Percentiles rank a stretch among this genome's conserved stretches.
Evolutionary conservation across 2,888 invertebrate genomes (phyloP).

Genomic region (Oscheius sp.): DNA sequence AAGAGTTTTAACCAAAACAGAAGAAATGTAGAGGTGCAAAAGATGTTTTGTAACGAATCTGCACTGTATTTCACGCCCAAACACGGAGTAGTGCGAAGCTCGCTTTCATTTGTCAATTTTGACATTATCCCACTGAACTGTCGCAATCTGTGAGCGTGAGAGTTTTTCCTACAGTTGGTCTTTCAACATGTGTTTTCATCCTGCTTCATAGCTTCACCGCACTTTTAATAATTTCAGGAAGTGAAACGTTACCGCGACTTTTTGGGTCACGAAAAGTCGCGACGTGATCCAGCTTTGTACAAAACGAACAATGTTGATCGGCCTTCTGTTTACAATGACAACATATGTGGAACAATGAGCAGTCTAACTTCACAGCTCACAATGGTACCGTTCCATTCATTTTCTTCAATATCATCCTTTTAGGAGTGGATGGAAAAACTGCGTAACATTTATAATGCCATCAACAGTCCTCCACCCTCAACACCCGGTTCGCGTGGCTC

Average conservation of each 20-base stretch:
- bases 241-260: constrained; percentile 62
- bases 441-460: constrained; percentile 43
- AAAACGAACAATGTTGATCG: constrained; percentile 59
- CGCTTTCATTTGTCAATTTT: no score
- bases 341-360: constrained; percentile 59
- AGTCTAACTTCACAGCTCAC: constrained; percentile 58
- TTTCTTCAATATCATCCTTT: constrained; percentile 5
- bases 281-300: constrained; percentile 61
- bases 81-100: no score
- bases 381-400: constrained; percentile 37
- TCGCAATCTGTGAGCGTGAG: no score
- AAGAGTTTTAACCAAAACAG: no score
- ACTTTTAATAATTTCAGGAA: constrained; percentile 43
- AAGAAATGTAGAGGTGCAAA: no score
- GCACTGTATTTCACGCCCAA: no score
- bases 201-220: background rate
- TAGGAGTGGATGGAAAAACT: constrained; percentile 64
- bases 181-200: no score
- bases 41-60: no score
- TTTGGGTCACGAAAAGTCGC: constrained; percentile 61
- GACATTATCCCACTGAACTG: no score
- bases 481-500: constrained; percentile 51
- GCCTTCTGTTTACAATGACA: constrained; percentile 55
- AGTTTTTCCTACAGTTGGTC: no score
- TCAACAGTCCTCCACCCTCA: constrained; percentile 45